Evolutionary conservation across 2,113 vertebrate species (phyloP), one percentile per base, ranked within the genome.

Genomic region (Diphyllodes magnificus): DNA sequence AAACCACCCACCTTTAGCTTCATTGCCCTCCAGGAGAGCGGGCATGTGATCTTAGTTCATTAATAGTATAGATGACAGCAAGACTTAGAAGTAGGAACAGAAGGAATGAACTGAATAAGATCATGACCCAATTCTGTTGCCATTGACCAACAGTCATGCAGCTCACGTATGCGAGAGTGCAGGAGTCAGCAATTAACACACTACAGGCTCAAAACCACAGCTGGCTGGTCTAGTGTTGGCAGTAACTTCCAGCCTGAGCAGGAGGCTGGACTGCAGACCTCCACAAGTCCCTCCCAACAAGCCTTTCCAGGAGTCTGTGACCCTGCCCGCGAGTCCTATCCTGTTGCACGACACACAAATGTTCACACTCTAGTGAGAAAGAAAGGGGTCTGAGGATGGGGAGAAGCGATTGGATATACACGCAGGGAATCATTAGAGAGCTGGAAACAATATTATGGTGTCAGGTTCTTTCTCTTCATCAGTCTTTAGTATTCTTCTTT

Each of bases 161-260:
- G 59, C 31, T 92, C 49, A 64, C 1, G 1, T 10, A 25, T 1
- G 6, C 0, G 0, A 80, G 30, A 71, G 31, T 35, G 79, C 70
- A 82, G 51, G 61, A 57, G 30, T 19, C 57, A 63, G 57, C 78
- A 92, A 53, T 63, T 47, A 64, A 72, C 0, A 8, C 10, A 15
- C 20, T 63, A 3, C n/a, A 65, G 39, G 37, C 42, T 71, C 51
- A 45, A 63, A 71, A 51, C 17, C 71, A 56, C 2, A 9, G 51
- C 53, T 91, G 51, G 21, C 49, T 76, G 61, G 7, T 49, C 51
- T 42, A 33, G 18, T 14, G 9, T 6, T 71, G 35, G 44, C 76
- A 76, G 7, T 8, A 88, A 37, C 17, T 50, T 77, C 42, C 61
- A 59, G 24, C 39, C 22, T 60, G 63, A 86, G 63, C 27, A 60